Conservation (phyloP, 2,113 vertebrate genomes). For the Silurus asotus region DNA sequence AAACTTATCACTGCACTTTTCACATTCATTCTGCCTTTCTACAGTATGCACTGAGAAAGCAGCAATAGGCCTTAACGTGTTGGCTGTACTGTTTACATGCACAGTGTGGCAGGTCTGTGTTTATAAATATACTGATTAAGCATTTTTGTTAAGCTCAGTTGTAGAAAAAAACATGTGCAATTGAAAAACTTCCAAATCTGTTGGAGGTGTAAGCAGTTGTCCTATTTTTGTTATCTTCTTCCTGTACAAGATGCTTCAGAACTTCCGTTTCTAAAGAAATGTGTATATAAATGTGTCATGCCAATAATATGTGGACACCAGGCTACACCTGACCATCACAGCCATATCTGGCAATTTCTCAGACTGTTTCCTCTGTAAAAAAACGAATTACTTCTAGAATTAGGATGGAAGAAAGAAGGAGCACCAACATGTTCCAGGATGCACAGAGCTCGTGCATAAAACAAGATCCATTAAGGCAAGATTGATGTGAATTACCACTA, state of each 20-base stretch:
- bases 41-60: background rate
- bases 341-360: background rate
- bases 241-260: background rate
- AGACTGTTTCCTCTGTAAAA: background rate
- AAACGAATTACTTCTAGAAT: background rate
- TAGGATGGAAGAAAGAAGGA: too few species aligned
- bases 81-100: background rate
- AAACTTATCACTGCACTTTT: background rate
- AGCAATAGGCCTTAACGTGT: background rate
- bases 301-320: background rate
- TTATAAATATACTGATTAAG: too few species aligned
- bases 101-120: background rate
- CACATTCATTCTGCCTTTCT: background rate
- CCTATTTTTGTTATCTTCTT: background rate
- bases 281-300: background rate
- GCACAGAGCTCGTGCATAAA: background rate
- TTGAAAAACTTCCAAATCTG: background rate
- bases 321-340: background rate
- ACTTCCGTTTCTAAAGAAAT: background rate
- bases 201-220: background rate
- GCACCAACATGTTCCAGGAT: background rate
- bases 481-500: background rate
- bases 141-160: background rate
- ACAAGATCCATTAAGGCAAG: background rate
- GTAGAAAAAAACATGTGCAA: too few species aligned